Conservation (phyloP, 92 coral and sea anemone species). For the Scolanthus callimorphus region DNA sequence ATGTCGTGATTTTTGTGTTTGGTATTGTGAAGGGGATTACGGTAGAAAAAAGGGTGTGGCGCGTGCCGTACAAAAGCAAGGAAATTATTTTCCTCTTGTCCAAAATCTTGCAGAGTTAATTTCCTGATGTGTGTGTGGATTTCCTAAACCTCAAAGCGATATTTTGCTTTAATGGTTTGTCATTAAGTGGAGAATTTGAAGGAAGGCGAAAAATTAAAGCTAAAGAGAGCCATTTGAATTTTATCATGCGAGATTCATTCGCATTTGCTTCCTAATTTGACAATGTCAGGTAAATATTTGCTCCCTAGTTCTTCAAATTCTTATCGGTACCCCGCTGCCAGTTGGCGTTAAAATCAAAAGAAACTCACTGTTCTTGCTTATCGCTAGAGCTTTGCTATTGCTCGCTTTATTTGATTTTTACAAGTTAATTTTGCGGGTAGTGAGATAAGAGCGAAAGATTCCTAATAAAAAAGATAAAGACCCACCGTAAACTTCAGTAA, state of each 20-base stretch:
- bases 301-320: neutral
- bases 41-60: neutral
- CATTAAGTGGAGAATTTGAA: too few relatives aligned
- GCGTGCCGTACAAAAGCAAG: neutral
- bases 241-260: neutral
- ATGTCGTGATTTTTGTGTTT: neutral
- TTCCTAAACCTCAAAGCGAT: neutral
- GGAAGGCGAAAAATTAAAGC: neutral
- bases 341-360: neutral
- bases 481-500: constrained; percentile 16
- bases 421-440: constrained; percentile 34
- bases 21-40: neutral
- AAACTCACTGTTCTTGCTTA: neutral
- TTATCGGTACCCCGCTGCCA: constrained; percentile 3
- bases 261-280: neutral
- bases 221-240: neutral
- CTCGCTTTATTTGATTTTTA: constrained; percentile 36
- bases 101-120: neutral
- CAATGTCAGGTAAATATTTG: neutral
- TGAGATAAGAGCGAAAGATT: constrained; percentile 12
- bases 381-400: constrained; percentile 6
- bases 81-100: neutral
- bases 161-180: too few relatives aligned
- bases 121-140: too few relatives aligned
- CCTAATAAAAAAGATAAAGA: constrained; percentile 27